Percentiles rank a stretch among this genome's conserved stretches.
phyloP scores from a whole-genome alignment of 2,113 vertebrate genomes.

The Uria lomvia region DNA sequence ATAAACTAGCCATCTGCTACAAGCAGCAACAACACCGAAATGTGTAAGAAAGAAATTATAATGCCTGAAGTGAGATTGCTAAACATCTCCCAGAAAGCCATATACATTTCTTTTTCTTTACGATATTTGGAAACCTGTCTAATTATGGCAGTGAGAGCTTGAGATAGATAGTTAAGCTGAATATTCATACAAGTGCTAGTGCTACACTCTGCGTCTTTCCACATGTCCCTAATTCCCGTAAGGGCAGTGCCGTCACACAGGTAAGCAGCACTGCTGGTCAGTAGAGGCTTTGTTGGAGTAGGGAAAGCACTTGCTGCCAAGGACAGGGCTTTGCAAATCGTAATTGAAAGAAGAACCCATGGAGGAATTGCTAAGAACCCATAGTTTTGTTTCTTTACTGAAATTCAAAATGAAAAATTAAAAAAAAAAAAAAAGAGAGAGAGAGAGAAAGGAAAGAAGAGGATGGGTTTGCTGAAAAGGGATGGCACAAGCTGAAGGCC shows the following conservation, averaged over 20 bases:
- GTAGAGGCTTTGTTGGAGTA: not conserved
- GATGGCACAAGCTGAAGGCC: not conserved
- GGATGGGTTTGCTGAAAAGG: not conserved
- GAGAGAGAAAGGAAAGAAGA: not conserved
- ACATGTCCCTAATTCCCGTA: not conserved
- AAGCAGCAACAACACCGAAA: not conserved
- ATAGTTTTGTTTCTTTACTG: not conserved
- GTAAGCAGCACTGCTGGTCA: not conserved
- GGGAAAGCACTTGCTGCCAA: not conserved
- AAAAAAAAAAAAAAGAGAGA: not conserved
- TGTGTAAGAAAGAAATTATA: not conserved
- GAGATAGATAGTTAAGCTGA: not conserved
- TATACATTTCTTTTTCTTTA: not conserved
- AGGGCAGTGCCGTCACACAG: not conserved
- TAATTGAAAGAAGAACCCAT: not conserved
- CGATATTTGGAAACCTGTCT: not conserved
- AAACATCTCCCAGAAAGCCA: not conserved
- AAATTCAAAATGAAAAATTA: not conserved
- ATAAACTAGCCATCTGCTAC: slow-evolving; percentile 54
- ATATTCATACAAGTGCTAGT: not conserved
- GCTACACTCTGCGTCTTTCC: not conserved
- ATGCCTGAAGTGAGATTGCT: not conserved
- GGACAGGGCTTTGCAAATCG: not conserved
- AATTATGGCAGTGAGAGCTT: not conserved
- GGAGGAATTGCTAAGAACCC: not conserved